Evolutionary conservation across 2,888 invertebrate genomes (phyloP).

Genomic region (Oscheius onirici): DNA sequence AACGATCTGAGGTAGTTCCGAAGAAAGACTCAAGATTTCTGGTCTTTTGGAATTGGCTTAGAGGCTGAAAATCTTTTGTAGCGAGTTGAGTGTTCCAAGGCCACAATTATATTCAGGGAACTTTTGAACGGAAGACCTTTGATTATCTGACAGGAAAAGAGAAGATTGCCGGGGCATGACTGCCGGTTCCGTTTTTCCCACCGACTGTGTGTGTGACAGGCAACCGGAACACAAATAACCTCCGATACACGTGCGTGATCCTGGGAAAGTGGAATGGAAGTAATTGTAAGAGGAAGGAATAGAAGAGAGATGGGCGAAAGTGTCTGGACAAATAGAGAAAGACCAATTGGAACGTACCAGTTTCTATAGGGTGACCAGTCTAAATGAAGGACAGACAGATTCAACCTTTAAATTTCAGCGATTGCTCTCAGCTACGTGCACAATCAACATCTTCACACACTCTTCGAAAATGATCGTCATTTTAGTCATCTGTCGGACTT

Average conservation of each 20-base stretch:
- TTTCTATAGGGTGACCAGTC: too few species aligned
- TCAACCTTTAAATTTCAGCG: slow-evolving; percentile 41
- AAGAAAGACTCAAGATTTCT: not conserved
- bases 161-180: not conserved
- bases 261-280: too few species aligned
- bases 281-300: too few species aligned
- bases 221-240: slow-evolving; percentile 17
- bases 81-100: too few species aligned
- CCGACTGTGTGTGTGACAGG: slow-evolving; percentile 8
- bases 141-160: not conserved
- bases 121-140: not conserved
- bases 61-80: not conserved
- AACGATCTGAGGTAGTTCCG: too few species aligned
- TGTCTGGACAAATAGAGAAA: not conserved
- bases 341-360: too few species aligned
- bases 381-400: too few species aligned
- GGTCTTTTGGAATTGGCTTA: not conserved
- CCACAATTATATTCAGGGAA: too few species aligned
- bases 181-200: slow-evolving; percentile 26
- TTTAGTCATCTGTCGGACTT: slow-evolving; percentile 85
- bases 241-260: slow-evolving; percentile 18
- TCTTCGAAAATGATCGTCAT: slow-evolving; percentile 86
- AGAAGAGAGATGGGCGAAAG: not conserved
- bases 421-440: slow-evolving; percentile 54
- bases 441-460: slow-evolving; percentile 53